Conservation (phyloP, 1,140 invertebrate genomes). For the Hycleus phaleratus region DNA sequence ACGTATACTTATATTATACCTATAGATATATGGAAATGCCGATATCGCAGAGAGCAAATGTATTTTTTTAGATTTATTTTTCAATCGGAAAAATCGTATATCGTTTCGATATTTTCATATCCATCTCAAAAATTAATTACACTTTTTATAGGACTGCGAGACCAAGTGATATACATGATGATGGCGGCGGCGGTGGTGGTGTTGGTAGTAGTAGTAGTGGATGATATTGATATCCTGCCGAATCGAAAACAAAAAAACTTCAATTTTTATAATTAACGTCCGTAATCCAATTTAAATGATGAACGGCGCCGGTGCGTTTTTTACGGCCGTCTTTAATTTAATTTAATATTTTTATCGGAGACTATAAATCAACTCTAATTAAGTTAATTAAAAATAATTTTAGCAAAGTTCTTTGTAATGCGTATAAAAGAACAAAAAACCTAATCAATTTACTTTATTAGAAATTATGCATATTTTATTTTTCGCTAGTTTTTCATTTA, state of each 20-base stretch:
- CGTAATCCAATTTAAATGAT: conserved; percentile 40
- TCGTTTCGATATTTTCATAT: conserved; percentile 36
- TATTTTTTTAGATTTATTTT: conserved; percentile 35
- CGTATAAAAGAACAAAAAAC: conserved; percentile 28
- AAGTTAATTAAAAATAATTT: conserved; percentile 44
- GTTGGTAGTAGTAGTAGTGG: background rate
- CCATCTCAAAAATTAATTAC: conserved; percentile 39
- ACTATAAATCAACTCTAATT: conserved; percentile 43
- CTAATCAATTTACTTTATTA: conserved; percentile 34
- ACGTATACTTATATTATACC: too few species aligned
- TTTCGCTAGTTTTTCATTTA: background rate
- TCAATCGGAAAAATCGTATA: conserved; percentile 28
- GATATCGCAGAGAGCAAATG: conserved; percentile 27
- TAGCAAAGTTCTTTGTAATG: conserved; percentile 31
- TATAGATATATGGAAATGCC: background rate
- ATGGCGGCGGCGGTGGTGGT: background rate
- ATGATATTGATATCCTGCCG: conserved; percentile 21
- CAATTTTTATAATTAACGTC: conserved; percentile 37
- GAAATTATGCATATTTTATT: conserved; percentile 25
- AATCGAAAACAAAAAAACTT: conserved; percentile 21
- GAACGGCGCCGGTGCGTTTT: conserved; percentile 35
- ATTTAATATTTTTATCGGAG: conserved; percentile 42
- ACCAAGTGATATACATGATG: conserved; percentile 1
- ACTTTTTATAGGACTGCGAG: conserved; percentile 24
- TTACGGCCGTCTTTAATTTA: conserved; percentile 39